Evolutionary conservation across 2,797 vertebrate species (phyloP).

Genomic region (Hylomyscus alleni): DNA sequence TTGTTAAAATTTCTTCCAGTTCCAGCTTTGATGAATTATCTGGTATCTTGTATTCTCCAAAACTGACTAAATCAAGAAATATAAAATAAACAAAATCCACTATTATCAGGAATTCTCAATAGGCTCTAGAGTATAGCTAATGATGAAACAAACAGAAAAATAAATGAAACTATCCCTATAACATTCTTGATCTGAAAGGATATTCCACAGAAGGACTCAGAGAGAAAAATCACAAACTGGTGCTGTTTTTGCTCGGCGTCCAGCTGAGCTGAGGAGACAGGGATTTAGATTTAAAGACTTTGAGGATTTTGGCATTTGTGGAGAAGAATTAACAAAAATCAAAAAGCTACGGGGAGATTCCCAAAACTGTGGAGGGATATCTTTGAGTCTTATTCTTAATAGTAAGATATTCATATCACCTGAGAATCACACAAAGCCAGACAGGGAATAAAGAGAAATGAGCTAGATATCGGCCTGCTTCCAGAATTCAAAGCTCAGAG

Average conservation of each 20-base stretch:
- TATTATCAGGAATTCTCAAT: background rate
- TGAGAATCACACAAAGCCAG: background rate
- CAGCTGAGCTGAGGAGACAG: background rate
- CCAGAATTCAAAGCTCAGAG: background rate
- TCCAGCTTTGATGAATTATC: background rate
- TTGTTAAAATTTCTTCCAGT: background rate
- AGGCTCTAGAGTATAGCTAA: background rate
- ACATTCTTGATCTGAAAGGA: background rate
- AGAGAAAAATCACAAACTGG: background rate
- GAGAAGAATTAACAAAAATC: constrained; percentile 38
- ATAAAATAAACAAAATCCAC: background rate
- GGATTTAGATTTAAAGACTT: background rate
- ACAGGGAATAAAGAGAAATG: background rate
- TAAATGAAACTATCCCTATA: background rate
- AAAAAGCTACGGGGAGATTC: background rate
- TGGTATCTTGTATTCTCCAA: background rate
- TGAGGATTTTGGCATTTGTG: constrained; percentile 4
- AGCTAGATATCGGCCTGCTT: background rate
- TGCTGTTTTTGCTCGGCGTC: background rate
- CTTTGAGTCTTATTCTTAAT: background rate
- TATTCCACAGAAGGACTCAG: background rate
- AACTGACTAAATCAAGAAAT: background rate
- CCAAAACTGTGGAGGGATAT: background rate
- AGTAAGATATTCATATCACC: background rate
- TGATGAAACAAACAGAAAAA: background rate